These are phyloP conservation scores for Chiroxiphia lanceolata DNA, from an alignment of 2,797 vertebrate species.

Conservation along the genomic window DNA sequence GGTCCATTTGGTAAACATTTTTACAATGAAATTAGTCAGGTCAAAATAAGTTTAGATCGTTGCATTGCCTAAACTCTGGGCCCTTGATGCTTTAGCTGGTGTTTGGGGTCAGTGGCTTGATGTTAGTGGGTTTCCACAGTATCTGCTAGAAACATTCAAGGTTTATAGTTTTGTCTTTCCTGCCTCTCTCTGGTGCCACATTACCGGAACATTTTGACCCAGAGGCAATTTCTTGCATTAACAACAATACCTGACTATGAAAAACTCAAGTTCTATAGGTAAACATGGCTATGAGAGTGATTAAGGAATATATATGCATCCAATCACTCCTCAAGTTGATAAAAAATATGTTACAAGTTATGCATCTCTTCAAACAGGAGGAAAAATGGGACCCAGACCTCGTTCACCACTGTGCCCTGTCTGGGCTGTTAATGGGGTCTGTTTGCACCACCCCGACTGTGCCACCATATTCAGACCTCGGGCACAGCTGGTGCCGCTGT, in stretches of 20 bases:
- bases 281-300: background rate
- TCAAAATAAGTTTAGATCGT: background rate
- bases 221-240: background rate
- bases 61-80: background rate
- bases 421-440: background rate
- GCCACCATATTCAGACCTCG: background rate
- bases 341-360: background rate
- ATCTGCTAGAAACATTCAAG: background rate
- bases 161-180: background rate
- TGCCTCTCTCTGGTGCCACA: background rate
- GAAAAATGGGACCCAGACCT: background rate
- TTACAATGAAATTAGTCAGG: constrained; percentile 1
- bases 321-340: too few relatives aligned
- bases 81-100: background rate
- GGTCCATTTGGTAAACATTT: constrained; percentile 9
- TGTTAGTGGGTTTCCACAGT: background rate
- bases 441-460: background rate
- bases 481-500: background rate
- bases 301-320: background rate
- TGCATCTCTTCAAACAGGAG: background rate
- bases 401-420: background rate
- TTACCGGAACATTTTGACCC: background rate
- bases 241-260: background rate
- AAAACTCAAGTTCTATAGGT: background rate
- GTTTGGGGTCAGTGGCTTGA: background rate